These are phyloP conservation scores for Diabrotica virgifera DNA, from an alignment of 1,140 invertebrate species.

Conservation along the genomic window DNA sequence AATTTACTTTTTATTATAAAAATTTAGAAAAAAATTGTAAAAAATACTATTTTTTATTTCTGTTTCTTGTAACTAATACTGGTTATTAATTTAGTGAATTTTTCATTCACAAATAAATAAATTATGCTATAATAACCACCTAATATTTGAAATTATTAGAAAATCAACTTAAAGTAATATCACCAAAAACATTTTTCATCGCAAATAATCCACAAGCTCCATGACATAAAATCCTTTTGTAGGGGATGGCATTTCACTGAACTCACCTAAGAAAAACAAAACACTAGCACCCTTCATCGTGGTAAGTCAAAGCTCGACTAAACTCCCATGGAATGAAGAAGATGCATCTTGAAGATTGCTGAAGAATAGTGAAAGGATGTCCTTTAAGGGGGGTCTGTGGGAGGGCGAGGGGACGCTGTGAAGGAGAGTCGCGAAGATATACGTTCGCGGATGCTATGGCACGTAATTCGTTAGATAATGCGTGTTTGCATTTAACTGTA, in stretches of 20 bases:
- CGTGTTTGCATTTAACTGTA: slow-evolving; percentile 10
- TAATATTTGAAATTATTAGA: too few relatives aligned
- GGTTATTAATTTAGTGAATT: too few relatives aligned
- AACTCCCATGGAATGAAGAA: slow-evolving; percentile 31
- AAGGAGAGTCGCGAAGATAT: slow-evolving; percentile 16
- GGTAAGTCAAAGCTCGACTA: slow-evolving; percentile 42
- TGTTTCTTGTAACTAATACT: too few relatives aligned
- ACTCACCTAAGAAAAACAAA: slow-evolving; percentile 46
- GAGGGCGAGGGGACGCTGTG: slow-evolving; percentile 5
- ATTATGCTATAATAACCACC: too few relatives aligned
- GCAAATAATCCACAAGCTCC: slow-evolving; percentile 12
- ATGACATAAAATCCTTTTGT: not conserved
- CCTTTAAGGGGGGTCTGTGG: slow-evolving; percentile 10
- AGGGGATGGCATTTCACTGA: slow-evolving; percentile 12
- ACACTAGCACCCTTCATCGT: slow-evolving; percentile 44
- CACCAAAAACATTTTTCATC: not conserved
- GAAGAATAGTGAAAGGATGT: slow-evolving; percentile 30
- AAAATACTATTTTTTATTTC: too few relatives aligned
- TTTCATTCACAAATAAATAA: too few relatives aligned
- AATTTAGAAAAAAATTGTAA: too few relatives aligned
- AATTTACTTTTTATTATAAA: too few relatives aligned
- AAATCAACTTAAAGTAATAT: not conserved
- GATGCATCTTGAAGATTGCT: slow-evolving; percentile 25
- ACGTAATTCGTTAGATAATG: slow-evolving; percentile 18
- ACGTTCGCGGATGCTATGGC: slow-evolving; percentile 13